Conservation (phyloP, 2,113 vertebrate species). For the Stigmatopora nigra region DNA sequence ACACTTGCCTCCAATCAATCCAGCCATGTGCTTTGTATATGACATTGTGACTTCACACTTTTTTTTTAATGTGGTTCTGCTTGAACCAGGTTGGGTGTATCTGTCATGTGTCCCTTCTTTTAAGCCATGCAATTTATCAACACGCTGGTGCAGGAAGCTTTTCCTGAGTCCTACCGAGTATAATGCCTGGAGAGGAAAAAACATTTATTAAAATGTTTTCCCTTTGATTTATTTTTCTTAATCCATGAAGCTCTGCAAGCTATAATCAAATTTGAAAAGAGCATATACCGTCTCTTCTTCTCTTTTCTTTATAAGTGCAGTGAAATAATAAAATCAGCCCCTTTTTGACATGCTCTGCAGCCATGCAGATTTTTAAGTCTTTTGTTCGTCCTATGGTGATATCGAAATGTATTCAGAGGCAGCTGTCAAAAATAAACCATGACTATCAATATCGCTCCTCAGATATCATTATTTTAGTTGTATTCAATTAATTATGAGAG, state of each 20-base stretch:
- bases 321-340: background rate
- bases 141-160: constrained; percentile 47
- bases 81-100: constrained; percentile 28
- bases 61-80: background rate
- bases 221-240: background rate
- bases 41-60: constrained; percentile 17
- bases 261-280: constrained; percentile 20
- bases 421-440: constrained; percentile 60
- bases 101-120: constrained; percentile 68
- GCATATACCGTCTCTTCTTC: background rate
- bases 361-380: constrained; percentile 49
- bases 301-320: background rate
- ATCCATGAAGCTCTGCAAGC: constrained; percentile 9
- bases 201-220: background rate
- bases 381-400: constrained; percentile 49
- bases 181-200: constrained; percentile 32
- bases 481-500: constrained; percentile 68
- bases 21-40: constrained; percentile 22
- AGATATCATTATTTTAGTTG: constrained; percentile 66
- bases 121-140: constrained; percentile 71
- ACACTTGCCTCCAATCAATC: constrained; percentile 42
- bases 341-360: constrained; percentile 34
- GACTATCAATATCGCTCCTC: constrained; percentile 57
- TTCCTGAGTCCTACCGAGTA: constrained; percentile 41
- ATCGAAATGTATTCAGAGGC: constrained; percentile 50